Evolutionary conservation across 2,888 invertebrate genomes (phyloP), one percentile per base, ranked within the genome.

Genomic region (Eumerus sabulonum): DNA sequence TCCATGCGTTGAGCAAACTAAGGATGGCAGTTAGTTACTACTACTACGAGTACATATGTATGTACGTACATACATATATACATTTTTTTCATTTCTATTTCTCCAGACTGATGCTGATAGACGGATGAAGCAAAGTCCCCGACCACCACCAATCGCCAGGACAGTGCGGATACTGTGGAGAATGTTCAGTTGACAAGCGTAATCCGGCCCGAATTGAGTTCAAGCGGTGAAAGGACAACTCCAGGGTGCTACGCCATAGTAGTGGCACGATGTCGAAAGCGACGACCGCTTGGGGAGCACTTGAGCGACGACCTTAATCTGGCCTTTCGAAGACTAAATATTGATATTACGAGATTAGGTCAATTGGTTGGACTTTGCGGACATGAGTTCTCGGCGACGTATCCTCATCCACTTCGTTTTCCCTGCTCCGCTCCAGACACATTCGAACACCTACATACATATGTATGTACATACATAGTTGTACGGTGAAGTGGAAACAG

Each of bases 351-450:
- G 54, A 74, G 79, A 79, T 79, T 74, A 79, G 79, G 74, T 74
- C 79, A 79, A 79, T 79, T 79, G 74, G 74, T 79, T 79, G 79
- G 79, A 73, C 77, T 77, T 59, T 68, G 73, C 48, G 73, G 67
- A 77, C 73, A 77, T 77, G 77, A 68, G 63, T 47, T 68, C 60
- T 53, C 44, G 44, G 48, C 48, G 56, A 62, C 47, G 50, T 50
- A 57, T 27, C 27, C 27, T 67, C 77, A 59, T 67, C 60, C 59
- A 67, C 38, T 56, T 13, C 14, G 38, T 14, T 56, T n/a, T 36
- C 17, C 44, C 18, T 45, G 27, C 54, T 66, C n/a, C 40, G 12
- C 40, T 40, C 40, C 17, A 47, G n/a, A 27, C 27, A 27, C 27
- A 27, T 27, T 27, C 27, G 27, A 27, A 27, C 7, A 27, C 27